phyloP scores from a whole-genome alignment of 2,797 vertebrate species.

The Dicrostonyx torquatus region DNA sequence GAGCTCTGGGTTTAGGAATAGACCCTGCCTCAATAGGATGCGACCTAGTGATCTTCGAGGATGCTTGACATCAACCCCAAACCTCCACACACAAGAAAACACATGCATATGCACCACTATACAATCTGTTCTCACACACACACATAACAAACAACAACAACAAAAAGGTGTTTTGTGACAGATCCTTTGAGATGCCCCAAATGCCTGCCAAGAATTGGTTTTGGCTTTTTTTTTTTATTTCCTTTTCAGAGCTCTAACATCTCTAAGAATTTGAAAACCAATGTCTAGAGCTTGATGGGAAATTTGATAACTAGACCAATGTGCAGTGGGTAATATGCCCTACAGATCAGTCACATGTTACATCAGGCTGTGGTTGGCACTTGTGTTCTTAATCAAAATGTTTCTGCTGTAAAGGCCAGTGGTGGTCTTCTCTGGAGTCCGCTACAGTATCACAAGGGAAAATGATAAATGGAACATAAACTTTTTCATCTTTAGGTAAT shows the following conservation, averaged over 20 bases:
- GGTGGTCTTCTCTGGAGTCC: neutral
- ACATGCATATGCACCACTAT: no score
- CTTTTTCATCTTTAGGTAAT: conserved; percentile 53
- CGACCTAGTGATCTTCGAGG: neutral
- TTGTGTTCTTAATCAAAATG: conserved; percentile 55
- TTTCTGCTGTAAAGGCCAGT: conserved; percentile 3
- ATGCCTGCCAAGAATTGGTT: neutral
- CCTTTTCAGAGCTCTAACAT: conserved; percentile 31
- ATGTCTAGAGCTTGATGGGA: conserved; percentile 17
- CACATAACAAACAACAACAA: neutral
- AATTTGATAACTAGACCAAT: conserved; percentile 60
- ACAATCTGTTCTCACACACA: neutral
- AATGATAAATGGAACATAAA: neutral
- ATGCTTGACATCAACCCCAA: neutral
- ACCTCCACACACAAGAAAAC: neutral
- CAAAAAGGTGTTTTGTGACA: neutral
- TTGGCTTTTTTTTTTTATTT: neutral
- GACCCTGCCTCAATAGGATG: neutral
- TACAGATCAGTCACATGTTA: conserved; percentile 2
- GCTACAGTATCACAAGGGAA: neutral
- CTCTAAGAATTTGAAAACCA: conserved; percentile 52
- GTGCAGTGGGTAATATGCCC: neutral
- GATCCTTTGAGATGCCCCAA: neutral
- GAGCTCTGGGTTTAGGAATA: neutral
- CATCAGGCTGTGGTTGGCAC: conserved; percentile 12